Base-by-base conservation (phyloP, 2,888 invertebrate species). In the Nemotelus nigrinus region DNA sequence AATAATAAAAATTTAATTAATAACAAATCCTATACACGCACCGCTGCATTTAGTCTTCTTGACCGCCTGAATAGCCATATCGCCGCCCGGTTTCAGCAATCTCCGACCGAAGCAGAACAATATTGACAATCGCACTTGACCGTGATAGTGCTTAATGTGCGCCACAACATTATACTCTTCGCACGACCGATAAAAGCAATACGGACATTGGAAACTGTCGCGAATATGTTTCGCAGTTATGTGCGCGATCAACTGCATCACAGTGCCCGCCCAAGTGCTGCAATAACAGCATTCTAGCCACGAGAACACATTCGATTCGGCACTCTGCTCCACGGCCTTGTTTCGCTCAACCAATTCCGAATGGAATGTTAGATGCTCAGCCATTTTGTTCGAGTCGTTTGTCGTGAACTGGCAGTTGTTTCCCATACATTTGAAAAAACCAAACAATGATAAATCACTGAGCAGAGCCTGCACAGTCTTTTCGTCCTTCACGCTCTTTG, bases 131-230 rank as follows among this genome's bases (percentile, higher is more conserved):
- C 57, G 57, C 10, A 60, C 7, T 3, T 39, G n/a, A 10, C 7
- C 25, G 74, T 82, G 82, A 78, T 78, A 78, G 2, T 60, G 50
- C 4, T 76, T 60, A 0, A 79, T 4, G 78, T 82, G 82, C 8
- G 67, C 53, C 4, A 77, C 39, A 3, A 81, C 79, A 78, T 80
- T 79, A 7, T 50, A 50, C 2, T 60, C 78, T 10, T 71, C 75
- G 55, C 75, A 79, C 8, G 91, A 91, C 70, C 93, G 88, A 84
- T 93, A 94, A 82, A 93, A 91, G 82, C 94, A 94, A 80, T 89
- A 88, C 3, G 86, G 87, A 82, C 94, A 94, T 48, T 90, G 90
- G 82, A 86, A 93, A 48, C 88, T 87, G 82, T 93, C 92, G 76
- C 88, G 86, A 0, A 89, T 89, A 82, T 94, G 94, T 55, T 88